Base-by-base conservation (phyloP, 2,113 vertebrate species). In the Reinhardtius hippoglossoides region DNA sequence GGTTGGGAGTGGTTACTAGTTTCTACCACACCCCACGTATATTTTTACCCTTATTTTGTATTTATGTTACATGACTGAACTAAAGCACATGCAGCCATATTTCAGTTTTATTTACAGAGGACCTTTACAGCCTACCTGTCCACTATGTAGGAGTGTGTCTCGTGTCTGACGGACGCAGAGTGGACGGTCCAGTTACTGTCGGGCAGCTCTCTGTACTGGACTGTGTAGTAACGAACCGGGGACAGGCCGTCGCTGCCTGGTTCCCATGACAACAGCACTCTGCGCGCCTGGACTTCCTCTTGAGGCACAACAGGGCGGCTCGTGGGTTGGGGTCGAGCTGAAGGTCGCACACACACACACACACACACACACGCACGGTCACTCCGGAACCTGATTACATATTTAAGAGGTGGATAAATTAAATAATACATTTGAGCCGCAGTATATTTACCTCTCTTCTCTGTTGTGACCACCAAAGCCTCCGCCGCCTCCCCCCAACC, bases 401-500 rank as follows among this genome's bases (percentile, higher is more conserved):
- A 74, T 75, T 71, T 40, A 24, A 12, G 44, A 71, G 55, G 26
- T 64, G 48, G 68, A 31, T 59, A 2, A 71, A 67, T 76, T 21
- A 27, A 80, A 69, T 14, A 50, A 63, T 4, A 37, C n/a, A 76
- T 63, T 59, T 75, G 6, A 69, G 44, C 40, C 4, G 64, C 42
- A 3, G 42, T 35, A 40, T 71, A 44, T 71, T 42, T 82, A 97
- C 98, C 97, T 97, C 98, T 96, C 83, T 98, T 99, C 82, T 99
- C 97, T 0, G 98, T 99, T 75, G 98, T 99, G 81, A 99, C 97
- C 85, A 99, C 97, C 74, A 99, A 83, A 0, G 96, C 97, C 88
- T 99, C 98, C 0, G 98, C 96, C 0, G 95, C 95, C 85, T 97
- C 96, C 0, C 98, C 98, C 98, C 98, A 99, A 67, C 98, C 98